Evolutionary conservation across 2,888 invertebrate genomes (phyloP), one percentile per base, ranked within the genome.

Genomic region (Tridacna crocea): DNA sequence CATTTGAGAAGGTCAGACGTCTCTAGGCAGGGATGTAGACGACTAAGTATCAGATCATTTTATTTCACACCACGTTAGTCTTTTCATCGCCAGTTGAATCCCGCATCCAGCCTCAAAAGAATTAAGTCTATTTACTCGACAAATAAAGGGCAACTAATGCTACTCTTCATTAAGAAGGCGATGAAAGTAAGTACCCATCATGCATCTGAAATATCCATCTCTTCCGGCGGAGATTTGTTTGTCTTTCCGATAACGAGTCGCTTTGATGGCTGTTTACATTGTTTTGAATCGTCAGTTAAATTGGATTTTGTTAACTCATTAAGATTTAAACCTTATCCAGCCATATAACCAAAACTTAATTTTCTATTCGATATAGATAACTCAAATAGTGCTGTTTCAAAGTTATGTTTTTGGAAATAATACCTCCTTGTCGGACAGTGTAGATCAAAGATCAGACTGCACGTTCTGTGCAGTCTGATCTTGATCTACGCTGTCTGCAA

Each of bases 161-260:
- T n/a, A n/a, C 66, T 66, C 66, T 66, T 66, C 36, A 66, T 66
- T 66, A 66, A 46, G 36, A 19, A 66, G 46, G 66, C 46, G 66
- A 66, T 66, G 66, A 66, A 66, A 66, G 66, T 1, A 26, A 13
- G 12, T 46, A 11, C 46, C 46, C 66, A 27, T 27, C 66, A 66
- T 36, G 66, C 46, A 36, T 66, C 66, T 66, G 19, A n/a, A 65
- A 66, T 19, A n/a, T 17, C 66, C 66, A 66, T 66, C 66, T 66
- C 19, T 46, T 46, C 19, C 17, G 19, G 26, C 17, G 66, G 12
- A 36, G 46, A 46, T 46, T 15, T 66, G 46, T 66, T 66, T 66
- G 66, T 66, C 8, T 66, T 66, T 66, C 46, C 46, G 66, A 66
- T 66, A 66, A 66, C 66, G 46, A 46, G 3, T 46, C 66, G 46